Base-by-base conservation (phyloP, 2,113 vertebrate species). In the Zingel zingel region DNA sequence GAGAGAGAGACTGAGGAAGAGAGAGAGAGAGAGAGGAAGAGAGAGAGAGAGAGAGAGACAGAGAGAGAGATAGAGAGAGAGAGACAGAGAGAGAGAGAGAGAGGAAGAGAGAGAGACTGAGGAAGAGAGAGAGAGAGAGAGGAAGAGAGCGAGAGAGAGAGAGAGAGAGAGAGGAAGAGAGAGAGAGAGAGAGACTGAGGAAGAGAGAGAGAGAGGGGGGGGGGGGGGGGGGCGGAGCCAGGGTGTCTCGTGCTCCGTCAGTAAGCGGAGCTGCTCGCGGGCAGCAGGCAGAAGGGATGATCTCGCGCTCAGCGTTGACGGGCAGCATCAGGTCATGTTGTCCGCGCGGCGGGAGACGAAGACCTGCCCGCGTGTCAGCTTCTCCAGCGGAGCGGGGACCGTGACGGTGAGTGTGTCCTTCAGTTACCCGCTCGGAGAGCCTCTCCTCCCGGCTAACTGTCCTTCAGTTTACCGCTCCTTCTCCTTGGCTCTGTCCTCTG, bases 311-410 rank as follows among this genome's bases (percentile, higher is more conserved):
- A 16, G 81, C 75, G 50, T 5, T 5, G 33, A 84, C 56, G 71
- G 80, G 81, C 87, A 48, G 79, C 87, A 78, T 82, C 80, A 77
- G 88, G 89, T 89, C 82, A 92, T 92, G 90, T 85, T 81, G 87
- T 88, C 89, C 84, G 79, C 75, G 77, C 83, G 79, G 85, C 84
- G 51, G 77, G 86, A 90, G 57, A 81, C 88, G 77, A 85, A 90
- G 57, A 83, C 88, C 73, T 91, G 83, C 71, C 80, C 84, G 89
- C 88, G 84, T 77, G 91, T 83, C 89, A 86, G 88, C 78, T 89
- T 86, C 33, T 33, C 33, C 84, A 90, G 87, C 81, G 84, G 84
- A 79, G 81, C 88, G 56, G 81, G 51, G 58, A 8, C 70, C 6
- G 61, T n/a, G 33, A 18, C 89, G 88, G 92, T 91, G 75, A 91